phyloP scores from a whole-genome alignment of 1,140 invertebrate species.

The Drosophila sechellia region DNA sequence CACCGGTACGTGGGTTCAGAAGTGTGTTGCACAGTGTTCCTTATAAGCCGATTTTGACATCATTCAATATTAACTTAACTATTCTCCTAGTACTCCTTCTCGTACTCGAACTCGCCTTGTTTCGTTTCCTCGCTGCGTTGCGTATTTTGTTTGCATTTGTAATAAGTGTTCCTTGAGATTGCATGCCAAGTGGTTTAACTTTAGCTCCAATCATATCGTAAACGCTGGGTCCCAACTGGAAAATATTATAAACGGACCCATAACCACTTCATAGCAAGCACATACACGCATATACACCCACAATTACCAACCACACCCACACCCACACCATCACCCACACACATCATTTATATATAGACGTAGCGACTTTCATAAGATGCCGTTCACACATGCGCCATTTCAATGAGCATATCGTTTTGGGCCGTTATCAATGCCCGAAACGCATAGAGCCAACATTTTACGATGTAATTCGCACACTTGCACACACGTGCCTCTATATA shows the following conservation, averaged over 20 bases:
- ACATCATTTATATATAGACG: slow-evolving; percentile 13
- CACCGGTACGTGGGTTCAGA: slow-evolving; percentile 89
- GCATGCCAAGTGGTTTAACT: slow-evolving; percentile 43
- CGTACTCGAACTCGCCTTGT: slow-evolving; percentile 18
- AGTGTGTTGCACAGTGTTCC: slow-evolving; percentile 45
- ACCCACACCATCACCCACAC: neutral
- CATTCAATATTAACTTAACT: slow-evolving; percentile 14
- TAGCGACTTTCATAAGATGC: slow-evolving; percentile 59
- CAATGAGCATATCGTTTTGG: slow-evolving; percentile 69
- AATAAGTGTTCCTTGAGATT: slow-evolving; percentile 37
- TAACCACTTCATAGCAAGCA: slow-evolving; percentile 70
- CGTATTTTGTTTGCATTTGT: slow-evolving; percentile 45
- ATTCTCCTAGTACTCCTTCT: slow-evolving; percentile 12
- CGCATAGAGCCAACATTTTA: slow-evolving; percentile 75
- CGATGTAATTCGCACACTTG: slow-evolving; percentile 73
- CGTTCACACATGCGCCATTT: slow-evolving; percentile 69
- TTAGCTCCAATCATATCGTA: slow-evolving; percentile 39
- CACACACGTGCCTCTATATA: slow-evolving; percentile 20
- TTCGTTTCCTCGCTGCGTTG: slow-evolving; percentile 32
- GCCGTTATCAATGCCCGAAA: slow-evolving; percentile 73
- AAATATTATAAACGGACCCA: slow-evolving; percentile 64
- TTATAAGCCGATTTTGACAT: slow-evolving; percentile 11
- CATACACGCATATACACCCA: slow-evolving; percentile 12
- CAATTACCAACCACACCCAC: slow-evolving; percentile 21
- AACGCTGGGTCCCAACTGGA: slow-evolving; percentile 45